Percentiles rank a stretch among this genome's conserved stretches.
These are phyloP conservation scores for Pelosia muscerda DNA, from an alignment of 2,888 invertebrate genomes.

Conservation along the genomic window DNA sequence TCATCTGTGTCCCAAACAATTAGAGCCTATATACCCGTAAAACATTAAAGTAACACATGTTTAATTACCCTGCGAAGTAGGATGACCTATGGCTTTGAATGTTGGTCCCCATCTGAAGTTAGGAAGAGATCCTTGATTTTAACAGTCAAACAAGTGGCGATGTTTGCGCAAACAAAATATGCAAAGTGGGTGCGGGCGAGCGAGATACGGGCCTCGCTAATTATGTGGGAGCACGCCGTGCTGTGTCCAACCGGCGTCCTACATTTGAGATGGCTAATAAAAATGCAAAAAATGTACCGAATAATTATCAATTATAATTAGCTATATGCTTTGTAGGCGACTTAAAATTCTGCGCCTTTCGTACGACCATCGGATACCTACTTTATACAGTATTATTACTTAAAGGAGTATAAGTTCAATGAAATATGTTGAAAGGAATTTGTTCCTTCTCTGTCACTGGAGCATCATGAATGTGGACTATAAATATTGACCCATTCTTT, in stretches of 20 bases:
- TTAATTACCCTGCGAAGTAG: constrained; percentile 54
- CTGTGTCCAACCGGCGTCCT: constrained; percentile 73
- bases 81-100: constrained; percentile 66
- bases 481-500: constrained; percentile 48
- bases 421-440: constrained; percentile 24
- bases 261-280: constrained; percentile 79
- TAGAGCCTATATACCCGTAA: constrained; percentile 43
- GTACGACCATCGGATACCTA: background rate
- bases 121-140: constrained; percentile 78
- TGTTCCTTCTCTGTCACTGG: constrained; percentile 35
- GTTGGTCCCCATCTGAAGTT: constrained; percentile 69
- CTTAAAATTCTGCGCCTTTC: constrained; percentile 42
- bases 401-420: constrained; percentile 41
- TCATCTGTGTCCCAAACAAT: constrained; percentile 31
- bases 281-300: constrained; percentile 78
- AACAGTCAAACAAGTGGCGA: constrained; percentile 81
- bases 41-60: constrained; percentile 60
- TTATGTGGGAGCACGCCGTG: constrained; percentile 82
- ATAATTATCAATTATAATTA: constrained; percentile 82
- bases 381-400: constrained; percentile 23
- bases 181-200: constrained; percentile 82
- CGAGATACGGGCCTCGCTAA: constrained; percentile 80
- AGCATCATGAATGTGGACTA: constrained; percentile 49
- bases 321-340: constrained; percentile 54
- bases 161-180: constrained; percentile 85